A percentile compares a stretch with the other conserved stretches of the same genome.
These are phyloP conservation scores for Drosophila bipectinata DNA, from an alignment of 1,140 invertebrate species.

Conservation along the genomic window DNA sequence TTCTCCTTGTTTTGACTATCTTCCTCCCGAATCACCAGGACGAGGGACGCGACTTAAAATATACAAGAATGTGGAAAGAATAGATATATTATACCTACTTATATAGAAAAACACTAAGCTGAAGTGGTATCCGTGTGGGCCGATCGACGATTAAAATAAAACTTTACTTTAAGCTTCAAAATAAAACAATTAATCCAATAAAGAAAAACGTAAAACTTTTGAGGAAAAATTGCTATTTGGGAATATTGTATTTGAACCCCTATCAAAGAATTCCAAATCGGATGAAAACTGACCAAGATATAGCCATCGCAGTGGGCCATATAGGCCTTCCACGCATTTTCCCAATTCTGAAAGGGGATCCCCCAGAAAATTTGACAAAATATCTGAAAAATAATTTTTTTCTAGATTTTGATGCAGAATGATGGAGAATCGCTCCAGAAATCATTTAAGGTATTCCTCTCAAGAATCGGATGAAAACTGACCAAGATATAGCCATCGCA, in stretches of 20 bases:
- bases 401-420: too few species aligned
- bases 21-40: constrained; percentile 37
- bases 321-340: too few species aligned
- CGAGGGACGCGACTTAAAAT: constrained; percentile 53
- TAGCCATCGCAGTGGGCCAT: too few species aligned
- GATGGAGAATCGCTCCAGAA: too few species aligned
- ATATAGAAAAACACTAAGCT: constrained; percentile 57
- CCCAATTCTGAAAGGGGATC: too few species aligned
- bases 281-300: too few species aligned
- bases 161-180: constrained; percentile 82
- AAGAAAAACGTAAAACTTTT: constrained; percentile 25
- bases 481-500: too few species aligned
- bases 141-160: constrained; percentile 78
- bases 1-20: constrained; percentile 18
- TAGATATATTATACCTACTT: constrained; percentile 42
- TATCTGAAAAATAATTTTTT: too few species aligned
- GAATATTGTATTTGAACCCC: neutral
- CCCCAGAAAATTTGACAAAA: too few species aligned
- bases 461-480: too few species aligned
- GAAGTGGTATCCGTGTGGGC: constrained; percentile 62
- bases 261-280: too few species aligned
- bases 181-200: constrained; percentile 82
- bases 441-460: too few species aligned
- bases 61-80: constrained; percentile 50
- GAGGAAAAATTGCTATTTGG: constrained; percentile 17